phyloP scores from a whole-genome alignment of 2,113 vertebrate species.

The Alosa alosa region DNA sequence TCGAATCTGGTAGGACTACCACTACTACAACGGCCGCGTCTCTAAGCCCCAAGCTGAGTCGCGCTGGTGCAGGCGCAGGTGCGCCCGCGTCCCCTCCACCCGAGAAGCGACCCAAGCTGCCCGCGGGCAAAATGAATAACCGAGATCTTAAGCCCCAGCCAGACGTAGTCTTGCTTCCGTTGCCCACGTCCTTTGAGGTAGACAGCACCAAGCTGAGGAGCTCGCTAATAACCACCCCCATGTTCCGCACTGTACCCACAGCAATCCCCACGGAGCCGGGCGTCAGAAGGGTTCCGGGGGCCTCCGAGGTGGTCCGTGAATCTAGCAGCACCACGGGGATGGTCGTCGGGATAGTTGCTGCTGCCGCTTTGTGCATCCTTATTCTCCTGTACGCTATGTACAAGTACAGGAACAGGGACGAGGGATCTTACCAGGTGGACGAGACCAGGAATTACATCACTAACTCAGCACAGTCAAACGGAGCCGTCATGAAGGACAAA shows the following conservation, averaged over 20 bases:
- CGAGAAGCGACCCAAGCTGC: conserved; percentile 91
- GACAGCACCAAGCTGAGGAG: conserved; percentile 98
- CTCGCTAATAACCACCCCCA: conserved; percentile 99
- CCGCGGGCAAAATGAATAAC: conserved; percentile 96
- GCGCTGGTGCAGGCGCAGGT: conserved; percentile 64
- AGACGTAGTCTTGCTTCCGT: conserved; percentile 96
- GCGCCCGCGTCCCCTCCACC: neutral
- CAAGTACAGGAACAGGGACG: conserved; percentile 99
- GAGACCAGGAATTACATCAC: conserved; percentile 99
- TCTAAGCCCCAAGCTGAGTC: conserved; percentile 96
- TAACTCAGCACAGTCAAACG: conserved; percentile 99
- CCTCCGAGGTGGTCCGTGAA: conserved; percentile 99
- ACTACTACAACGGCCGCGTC: conserved; percentile 83
- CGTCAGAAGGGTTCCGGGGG: conserved; percentile 97
- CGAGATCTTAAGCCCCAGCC: conserved; percentile 97
- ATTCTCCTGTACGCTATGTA: conserved; percentile 99
- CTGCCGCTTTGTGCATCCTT: conserved; percentile 99
- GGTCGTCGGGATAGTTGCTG: conserved; percentile 99
- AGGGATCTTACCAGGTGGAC: conserved; percentile 99
- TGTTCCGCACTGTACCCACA: conserved; percentile 99
- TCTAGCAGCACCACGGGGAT: conserved; percentile 99
- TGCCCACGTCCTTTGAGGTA: conserved; percentile 99
- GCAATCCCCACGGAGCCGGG: conserved; percentile 99
- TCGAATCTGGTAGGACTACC: conserved; percentile 94
- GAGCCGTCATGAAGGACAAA: conserved; percentile 95